Evolutionary conservation across 2,113 vertebrate genomes (phyloP).

Genomic region (Symphodus melops): DNA sequence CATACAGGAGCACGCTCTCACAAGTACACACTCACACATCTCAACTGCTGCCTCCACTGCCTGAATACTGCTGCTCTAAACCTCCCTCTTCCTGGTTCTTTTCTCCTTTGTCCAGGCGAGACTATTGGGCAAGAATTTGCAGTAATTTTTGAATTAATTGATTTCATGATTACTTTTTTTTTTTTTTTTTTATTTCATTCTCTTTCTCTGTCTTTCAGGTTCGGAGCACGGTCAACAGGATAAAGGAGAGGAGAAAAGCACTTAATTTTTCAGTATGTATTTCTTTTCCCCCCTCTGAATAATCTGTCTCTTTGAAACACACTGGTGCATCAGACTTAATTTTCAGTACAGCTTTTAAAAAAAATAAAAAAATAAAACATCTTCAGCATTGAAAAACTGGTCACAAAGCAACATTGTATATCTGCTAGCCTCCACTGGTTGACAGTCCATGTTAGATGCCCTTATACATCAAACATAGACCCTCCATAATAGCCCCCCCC

Average conservation of each 20-base stretch:
- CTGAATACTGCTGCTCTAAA: slow-evolving; percentile 2
- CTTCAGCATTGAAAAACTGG: slow-evolving; percentile 57
- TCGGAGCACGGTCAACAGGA: slow-evolving; percentile 84
- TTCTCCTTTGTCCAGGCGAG: slow-evolving; percentile 32
- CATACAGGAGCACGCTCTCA: slow-evolving; percentile 67
- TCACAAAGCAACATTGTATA: slow-evolving; percentile 57
- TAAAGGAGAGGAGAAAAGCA: slow-evolving; percentile 85
- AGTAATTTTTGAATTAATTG: slow-evolving; percentile 9
- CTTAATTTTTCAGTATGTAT: slow-evolving; percentile 84
- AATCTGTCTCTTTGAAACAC: slow-evolving; percentile 25
- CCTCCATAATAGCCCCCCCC: slow-evolving; percentile 52
- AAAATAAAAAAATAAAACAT: slow-evolving; percentile 35
- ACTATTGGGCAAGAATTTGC: slow-evolving; percentile 12
- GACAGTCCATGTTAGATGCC: slow-evolving; percentile 76
- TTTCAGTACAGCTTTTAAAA: slow-evolving; percentile 42
- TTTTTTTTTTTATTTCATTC: slow-evolving; percentile 24
- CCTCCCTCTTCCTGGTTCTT: slow-evolving; percentile 11
- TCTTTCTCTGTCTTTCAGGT: slow-evolving; percentile 72
- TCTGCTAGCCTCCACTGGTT: slow-evolving; percentile 40
- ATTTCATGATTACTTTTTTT: slow-evolving; percentile 34
- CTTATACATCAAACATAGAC: slow-evolving; percentile 78
- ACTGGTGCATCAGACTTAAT: slow-evolving; percentile 16
- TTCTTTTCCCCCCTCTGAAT: slow-evolving; percentile 13
- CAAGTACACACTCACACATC: slow-evolving; percentile 1
- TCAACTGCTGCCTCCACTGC: slow-evolving; percentile 27